These are phyloP conservation scores for Nemopilema nomurai DNA, from an alignment of 30 jellyfish, hydroid and myxozoan genomes.

Conservation along the genomic window DNA sequence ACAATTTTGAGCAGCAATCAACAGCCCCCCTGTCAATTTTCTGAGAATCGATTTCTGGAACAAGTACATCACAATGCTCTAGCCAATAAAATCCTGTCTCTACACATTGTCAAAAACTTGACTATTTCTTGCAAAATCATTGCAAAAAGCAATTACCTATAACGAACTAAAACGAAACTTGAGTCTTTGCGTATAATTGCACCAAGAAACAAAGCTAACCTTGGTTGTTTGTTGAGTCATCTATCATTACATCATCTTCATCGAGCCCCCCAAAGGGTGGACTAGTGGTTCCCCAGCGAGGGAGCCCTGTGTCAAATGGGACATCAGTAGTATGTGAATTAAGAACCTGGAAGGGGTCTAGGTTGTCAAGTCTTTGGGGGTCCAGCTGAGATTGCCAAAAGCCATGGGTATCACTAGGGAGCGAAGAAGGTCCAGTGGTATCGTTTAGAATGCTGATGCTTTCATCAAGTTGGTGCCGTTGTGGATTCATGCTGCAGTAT, in stretches of 20 bases:
- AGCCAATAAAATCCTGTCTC: too few relatives aligned
- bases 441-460: slow-evolving; percentile 3
- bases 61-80: too few relatives aligned
- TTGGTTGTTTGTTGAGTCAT: background rate
- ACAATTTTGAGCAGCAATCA: too few relatives aligned
- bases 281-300: background rate
- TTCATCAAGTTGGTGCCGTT: slow-evolving; percentile 6
- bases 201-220: background rate
- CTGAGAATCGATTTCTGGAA: too few relatives aligned
- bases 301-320: background rate
- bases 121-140: too few relatives aligned
- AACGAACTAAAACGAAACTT: background rate
- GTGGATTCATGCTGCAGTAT: slow-evolving; percentile 53
- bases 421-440: background rate
- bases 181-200: background rate
- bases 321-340: background rate
- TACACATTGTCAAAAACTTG: too few relatives aligned
- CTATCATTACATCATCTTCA: slow-evolving; percentile 8
- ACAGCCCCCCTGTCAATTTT: too few relatives aligned
- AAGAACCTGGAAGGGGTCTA: background rate
- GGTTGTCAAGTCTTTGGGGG: background rate
- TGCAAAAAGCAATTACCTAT: background rate
- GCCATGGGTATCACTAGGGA: background rate
- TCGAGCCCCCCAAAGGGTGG: background rate
- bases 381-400: slow-evolving; percentile 32